A percentile compares a stretch with the other conserved stretches of the same genome.
Conservation (phyloP, 1,140 invertebrate species). For the Melipona quadrifasciata region DNA sequence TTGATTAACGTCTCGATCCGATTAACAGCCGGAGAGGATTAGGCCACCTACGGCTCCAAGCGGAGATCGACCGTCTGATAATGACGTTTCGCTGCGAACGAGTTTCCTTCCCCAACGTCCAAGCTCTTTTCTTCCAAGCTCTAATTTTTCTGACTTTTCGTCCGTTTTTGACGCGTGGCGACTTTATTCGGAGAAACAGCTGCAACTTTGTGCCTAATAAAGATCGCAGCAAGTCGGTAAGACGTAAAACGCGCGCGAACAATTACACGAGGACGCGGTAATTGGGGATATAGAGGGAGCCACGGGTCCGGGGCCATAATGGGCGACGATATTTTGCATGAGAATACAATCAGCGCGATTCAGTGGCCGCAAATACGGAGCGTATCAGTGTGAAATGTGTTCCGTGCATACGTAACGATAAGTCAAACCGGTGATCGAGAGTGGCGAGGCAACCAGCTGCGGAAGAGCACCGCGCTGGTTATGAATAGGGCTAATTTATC, state of each 20-base stretch:
- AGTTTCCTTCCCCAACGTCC: neutral
- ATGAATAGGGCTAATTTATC: conserved; percentile 63
- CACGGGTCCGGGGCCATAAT: conserved; percentile 44
- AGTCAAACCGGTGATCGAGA: conserved; percentile 62
- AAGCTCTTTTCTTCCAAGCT: neutral
- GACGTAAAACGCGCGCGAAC: conserved; percentile 35
- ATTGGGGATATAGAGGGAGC: conserved; percentile 49
- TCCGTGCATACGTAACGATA: conserved; percentile 54
- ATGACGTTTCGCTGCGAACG: neutral
- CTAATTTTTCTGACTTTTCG: neutral
- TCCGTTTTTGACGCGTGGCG: too few species aligned
- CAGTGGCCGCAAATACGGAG: conserved; percentile 64
- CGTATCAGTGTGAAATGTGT: conserved; percentile 65
- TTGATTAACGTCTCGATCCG: conserved; percentile 73
- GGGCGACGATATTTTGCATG: conserved; percentile 71
- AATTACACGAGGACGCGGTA: conserved; percentile 52
- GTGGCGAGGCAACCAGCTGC: conserved; percentile 18
- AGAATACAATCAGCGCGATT: conserved; percentile 75
- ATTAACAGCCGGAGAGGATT: conserved; percentile 62
- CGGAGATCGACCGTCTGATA: neutral
- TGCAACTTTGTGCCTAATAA: too few species aligned
- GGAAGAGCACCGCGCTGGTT: conserved; percentile 23
- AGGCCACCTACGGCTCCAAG: conserved; percentile 10
- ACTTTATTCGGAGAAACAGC: too few species aligned
- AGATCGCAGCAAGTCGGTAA: neutral